Base-by-base conservation (phyloP, 2,797 vertebrate species). In the Margarornis squamiger region DNA sequence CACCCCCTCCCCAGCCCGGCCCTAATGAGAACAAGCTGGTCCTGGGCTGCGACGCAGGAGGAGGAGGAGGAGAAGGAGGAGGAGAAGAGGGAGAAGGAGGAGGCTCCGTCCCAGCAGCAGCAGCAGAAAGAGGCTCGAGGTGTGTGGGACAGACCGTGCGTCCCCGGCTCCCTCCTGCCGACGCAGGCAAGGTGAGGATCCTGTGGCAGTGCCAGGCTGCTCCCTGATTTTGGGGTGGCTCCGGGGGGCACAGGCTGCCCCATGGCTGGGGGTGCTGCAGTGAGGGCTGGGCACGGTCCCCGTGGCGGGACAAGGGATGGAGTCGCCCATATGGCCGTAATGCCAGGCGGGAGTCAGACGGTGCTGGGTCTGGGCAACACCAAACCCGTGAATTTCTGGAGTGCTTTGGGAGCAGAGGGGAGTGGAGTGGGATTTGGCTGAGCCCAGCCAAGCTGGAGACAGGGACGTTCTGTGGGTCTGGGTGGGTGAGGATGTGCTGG, bases 11-110 rank as follows among this genome's bases (percentile, higher is more conserved):
- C 97, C 97, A 98, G 93, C 97, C 95, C 96, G 36, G 97, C 97
- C 96, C 96, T 99, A 99, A 99, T 98, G 97, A 99, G 98, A 99
- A 98, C 98, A 99, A 99, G 99, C 98, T 99, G 99, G 98, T 97
- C 96, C 87, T 46, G 75, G 80, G 61, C 95, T 88, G 83, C 15
- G 2, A 63, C 14, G 9, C 94, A 96, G 97, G 86, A 85, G 97
- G 97, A 97, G 93, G 94, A 96, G 97, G 79, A 97, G 95, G 1
- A 83, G 54, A 17, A 74, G 81, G 41, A 87, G 90, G 48, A 68
- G 81, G 18, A 80, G 80, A 65, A 46, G 88, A 45, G 67, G 77
- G 38, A 73, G 90, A 39, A 86, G 88, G 87, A 90, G 89, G 93
- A 66, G 93, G 90, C 73, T 96, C 80, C 26, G 39, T 88, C 88